A percentile compares a stretch with the other conserved stretches of the same genome.
Evolutionary conservation across 2,113 vertebrate species (phyloP).

Genomic region (Craseonycteris thonglongyai): DNA sequence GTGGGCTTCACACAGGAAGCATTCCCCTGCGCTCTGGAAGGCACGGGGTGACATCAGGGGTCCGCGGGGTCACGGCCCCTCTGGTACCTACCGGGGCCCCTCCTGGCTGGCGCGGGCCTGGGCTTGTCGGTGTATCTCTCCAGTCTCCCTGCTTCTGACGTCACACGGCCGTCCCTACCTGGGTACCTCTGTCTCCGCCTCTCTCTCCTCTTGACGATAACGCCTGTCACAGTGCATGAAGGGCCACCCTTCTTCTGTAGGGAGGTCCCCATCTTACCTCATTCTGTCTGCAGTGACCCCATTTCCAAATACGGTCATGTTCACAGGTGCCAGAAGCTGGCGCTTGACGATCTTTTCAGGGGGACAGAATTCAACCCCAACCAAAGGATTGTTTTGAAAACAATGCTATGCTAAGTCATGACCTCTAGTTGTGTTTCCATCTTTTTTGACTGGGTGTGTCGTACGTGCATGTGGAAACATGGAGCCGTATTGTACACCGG

Average conservation of each 20-base stretch:
- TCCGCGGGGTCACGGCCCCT: no score
- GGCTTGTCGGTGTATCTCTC: fast-evolving
- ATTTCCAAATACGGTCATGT: not conserved
- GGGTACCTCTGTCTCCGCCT: not conserved
- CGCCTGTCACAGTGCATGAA: not conserved
- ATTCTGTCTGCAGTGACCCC: not conserved
- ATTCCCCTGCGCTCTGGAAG: not conserved
- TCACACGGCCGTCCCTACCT: not conserved
- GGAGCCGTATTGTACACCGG: not conserved
- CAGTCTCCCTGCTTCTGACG: fast-evolving
- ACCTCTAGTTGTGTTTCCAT: not conserved
- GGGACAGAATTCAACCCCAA: not conserved
- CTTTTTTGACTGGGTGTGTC: not conserved
- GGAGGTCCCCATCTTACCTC: not conserved
- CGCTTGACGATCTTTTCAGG: not conserved
- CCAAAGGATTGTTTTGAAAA: not conserved
- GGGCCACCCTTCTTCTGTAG: no score
- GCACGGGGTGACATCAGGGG: not conserved
- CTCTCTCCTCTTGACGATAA: not conserved
- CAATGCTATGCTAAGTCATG: not conserved
- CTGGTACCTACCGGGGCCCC: fast-evolving
- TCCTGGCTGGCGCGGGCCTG: no score
- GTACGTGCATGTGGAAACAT: not conserved
- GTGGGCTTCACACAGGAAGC: not conserved
- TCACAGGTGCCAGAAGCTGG: not conserved